Conservation (phyloP, 2,797 vertebrate species). For the Hafferia zeledoni region DNA sequence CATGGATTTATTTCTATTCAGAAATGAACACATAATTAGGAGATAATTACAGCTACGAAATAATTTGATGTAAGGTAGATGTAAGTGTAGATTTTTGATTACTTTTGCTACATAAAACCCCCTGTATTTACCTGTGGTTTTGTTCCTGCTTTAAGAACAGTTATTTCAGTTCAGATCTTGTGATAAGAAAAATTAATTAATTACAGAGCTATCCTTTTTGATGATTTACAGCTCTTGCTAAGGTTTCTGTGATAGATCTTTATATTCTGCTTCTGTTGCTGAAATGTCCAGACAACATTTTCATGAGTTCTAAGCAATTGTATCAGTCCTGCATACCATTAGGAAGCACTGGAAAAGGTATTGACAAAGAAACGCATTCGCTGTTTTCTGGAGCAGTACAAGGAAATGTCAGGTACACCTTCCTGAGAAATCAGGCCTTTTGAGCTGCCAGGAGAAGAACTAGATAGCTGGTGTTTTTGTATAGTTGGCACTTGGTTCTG, state of each 20-base stretch:
- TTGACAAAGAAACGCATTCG: background rate
- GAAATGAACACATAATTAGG: conserved; percentile 22
- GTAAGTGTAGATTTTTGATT: background rate
- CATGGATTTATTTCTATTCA: background rate
- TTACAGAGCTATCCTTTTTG: background rate
- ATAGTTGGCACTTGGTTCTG: background rate
- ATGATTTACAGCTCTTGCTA: background rate
- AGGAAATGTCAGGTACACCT: background rate
- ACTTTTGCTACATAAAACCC: background rate
- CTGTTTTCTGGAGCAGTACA: background rate
- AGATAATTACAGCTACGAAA: conserved; percentile 5
- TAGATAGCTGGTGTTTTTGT: background rate
- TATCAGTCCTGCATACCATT: background rate
- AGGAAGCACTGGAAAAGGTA: background rate
- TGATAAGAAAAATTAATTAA: background rate
- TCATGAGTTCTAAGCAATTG: background rate
- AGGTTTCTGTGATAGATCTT: background rate
- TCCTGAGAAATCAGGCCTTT: background rate
- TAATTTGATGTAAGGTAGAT: background rate
- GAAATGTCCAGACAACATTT: background rate
- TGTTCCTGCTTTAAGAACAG: background rate
- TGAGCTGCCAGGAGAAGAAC: background rate
- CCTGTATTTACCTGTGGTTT: background rate
- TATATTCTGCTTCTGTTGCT: background rate
- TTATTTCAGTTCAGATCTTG: background rate